Percentiles rank a stretch among this genome's conserved stretches.
These are phyloP conservation scores for Eulemur rubriventer DNA, from an alignment of 2,797 vertebrate species.

Conservation along the genomic window DNA sequence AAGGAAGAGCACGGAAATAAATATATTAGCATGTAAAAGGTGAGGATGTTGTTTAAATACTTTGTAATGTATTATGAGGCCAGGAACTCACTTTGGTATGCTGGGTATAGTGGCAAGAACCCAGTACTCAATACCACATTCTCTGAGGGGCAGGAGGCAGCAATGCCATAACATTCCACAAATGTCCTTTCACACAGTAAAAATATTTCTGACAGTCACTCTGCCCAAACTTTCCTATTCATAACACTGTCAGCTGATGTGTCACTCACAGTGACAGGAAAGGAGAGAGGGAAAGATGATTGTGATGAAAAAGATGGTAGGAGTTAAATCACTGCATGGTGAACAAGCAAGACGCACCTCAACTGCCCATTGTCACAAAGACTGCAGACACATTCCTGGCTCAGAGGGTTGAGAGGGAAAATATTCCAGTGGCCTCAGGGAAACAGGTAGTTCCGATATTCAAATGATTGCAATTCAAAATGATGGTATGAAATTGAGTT, in stretches of 20 bases:
- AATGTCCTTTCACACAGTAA: slow-evolving; percentile 77
- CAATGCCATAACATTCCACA: slow-evolving; percentile 70
- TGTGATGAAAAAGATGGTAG: slow-evolving; percentile 1
- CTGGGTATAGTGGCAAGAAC: slow-evolving; percentile 53
- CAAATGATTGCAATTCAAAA: slow-evolving; percentile 30
- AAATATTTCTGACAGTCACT: slow-evolving; percentile 77
- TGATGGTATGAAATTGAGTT: background rate
- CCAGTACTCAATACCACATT: slow-evolving; percentile 67
- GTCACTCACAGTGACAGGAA: slow-evolving; percentile 66
- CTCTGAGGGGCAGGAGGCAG: slow-evolving; percentile 55
- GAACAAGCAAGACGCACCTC: slow-evolving; percentile 6
- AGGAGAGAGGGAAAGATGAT: slow-evolving; percentile 45
- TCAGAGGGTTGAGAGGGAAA: background rate
- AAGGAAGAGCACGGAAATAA: slow-evolving; percentile 42
- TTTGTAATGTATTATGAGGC: slow-evolving; percentile 6
- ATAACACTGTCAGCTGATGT: slow-evolving; percentile 73
- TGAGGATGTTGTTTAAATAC: slow-evolving; percentile 46
- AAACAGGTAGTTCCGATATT: background rate
- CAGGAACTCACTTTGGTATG: slow-evolving; percentile 54
- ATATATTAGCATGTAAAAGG: background rate
- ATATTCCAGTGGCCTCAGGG: background rate
- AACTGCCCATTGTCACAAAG: background rate
- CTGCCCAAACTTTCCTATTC: slow-evolving; percentile 71
- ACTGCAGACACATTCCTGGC: background rate
- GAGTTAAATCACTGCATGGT: background rate